A percentile compares a stretch with the other conserved stretches of the same genome.
Evolutionary conservation across 2,113 vertebrate genomes (phyloP).

Genomic region (Stegostoma tigrinum): DNA sequence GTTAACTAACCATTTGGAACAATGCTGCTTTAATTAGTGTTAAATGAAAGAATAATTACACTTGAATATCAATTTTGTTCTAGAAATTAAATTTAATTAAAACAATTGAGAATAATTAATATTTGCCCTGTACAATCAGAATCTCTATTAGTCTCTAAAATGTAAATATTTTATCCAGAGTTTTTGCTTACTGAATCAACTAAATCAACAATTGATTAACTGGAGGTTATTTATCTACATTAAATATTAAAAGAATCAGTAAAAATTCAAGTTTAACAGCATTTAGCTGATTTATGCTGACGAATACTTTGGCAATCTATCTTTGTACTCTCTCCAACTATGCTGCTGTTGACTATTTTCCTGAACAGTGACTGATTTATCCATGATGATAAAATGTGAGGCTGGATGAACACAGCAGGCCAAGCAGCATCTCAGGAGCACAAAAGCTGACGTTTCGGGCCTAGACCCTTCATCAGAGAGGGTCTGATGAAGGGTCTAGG

Average conservation of each 20-base stretch:
- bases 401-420: too few relatives aligned
- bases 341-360: not conserved
- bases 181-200: not conserved
- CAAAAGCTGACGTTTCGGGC: too few relatives aligned
- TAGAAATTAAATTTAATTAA: slow-evolving; percentile 32
- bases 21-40: not conserved
- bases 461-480: too few relatives aligned
- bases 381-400: too few relatives aligned
- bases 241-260: not conserved
- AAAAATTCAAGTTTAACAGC: not conserved
- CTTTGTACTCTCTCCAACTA: not conserved
- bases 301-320: not conserved
- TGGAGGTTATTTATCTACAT: not conserved
- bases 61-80: slow-evolving; percentile 33
- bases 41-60: slow-evolving; percentile 24
- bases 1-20: not conserved
- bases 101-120: slow-evolving; percentile 32
- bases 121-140: slow-evolving; percentile 11
- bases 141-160: not conserved
- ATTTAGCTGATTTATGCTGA: not conserved
- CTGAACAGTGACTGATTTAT: not conserved
- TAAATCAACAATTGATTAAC: not conserved
- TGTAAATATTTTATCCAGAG: slow-evolving; percentile 27
- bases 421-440: too few relatives aligned
- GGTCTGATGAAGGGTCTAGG: too few relatives aligned